phyloP scores from a whole-genome alignment of 2,797 vertebrate genomes.

The Helicolenus hilgendorfi region DNA sequence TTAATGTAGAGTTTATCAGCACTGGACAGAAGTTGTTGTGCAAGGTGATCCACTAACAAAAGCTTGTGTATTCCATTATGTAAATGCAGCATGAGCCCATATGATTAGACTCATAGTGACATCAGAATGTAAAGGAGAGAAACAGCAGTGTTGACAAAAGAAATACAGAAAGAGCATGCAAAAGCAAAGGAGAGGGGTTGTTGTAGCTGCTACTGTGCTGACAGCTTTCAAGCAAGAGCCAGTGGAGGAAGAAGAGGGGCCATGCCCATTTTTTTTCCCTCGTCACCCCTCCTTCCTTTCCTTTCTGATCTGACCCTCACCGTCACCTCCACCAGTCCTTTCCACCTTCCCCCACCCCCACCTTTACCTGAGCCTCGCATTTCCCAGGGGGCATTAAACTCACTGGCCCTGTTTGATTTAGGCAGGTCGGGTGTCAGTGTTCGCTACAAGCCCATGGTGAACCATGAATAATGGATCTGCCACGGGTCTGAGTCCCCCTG shows the following conservation, averaged over 20 bases:
- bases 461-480: conserved; percentile 91
- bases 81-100: not conserved
- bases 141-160: not conserved
- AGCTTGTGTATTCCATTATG: not conserved
- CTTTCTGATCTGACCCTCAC: conserved; percentile 53
- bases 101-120: not conserved
- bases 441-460: conserved; percentile 89
- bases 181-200: not conserved
- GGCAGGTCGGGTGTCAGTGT: conserved; percentile 88
- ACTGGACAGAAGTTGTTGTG: not conserved
- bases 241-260: conserved; percentile 37
- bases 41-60: not conserved
- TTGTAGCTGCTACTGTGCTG: not conserved
- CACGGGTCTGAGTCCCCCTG: conserved; percentile 81
- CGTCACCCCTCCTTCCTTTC: not conserved
- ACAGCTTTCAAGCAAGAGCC: conserved; percentile 57
- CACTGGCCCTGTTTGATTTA: conserved; percentile 89
- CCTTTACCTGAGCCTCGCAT: conserved; percentile 66
- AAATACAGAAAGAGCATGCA: not conserved
- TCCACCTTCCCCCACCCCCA: conserved; percentile 6
- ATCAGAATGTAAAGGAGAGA: not conserved
- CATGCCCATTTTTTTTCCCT: not conserved
- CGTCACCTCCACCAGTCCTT: not conserved
- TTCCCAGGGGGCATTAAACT: conserved; percentile 81
- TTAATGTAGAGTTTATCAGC: conserved; percentile 12